A percentile compares a stretch with the other conserved stretches of the same genome.
phyloP scores from a whole-genome alignment of 2,888 invertebrate genomes.

The Panopea generosa region DNA sequence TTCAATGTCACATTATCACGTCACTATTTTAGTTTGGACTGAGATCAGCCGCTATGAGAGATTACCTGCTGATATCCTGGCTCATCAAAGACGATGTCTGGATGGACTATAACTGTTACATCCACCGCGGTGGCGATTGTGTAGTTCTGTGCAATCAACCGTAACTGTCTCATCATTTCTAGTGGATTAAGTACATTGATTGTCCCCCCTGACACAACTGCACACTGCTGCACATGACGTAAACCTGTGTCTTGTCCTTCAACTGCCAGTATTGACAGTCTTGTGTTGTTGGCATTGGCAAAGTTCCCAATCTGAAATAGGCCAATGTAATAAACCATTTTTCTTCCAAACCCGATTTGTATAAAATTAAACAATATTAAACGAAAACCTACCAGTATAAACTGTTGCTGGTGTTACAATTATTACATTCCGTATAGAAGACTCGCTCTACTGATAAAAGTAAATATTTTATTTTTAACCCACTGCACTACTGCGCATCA shows the following conservation, averaged over 20 bases:
- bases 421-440: no score
- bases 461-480: no score
- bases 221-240: conserved; percentile 70
- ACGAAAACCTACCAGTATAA: no score
- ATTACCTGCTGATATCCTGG: conserved; percentile 67
- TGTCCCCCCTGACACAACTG: conserved; percentile 75
- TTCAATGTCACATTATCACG: no score
- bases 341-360: no score
- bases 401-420: no score
- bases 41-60: no score
- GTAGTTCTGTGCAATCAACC: conserved; percentile 79
- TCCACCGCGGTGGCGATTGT: conserved; percentile 78
- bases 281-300: conserved; percentile 74
- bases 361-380: no score
- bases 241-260: conserved; percentile 74
- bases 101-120: conserved; percentile 75
- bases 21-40: no score
- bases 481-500: no score
- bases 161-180: conserved; percentile 80
- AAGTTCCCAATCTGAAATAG: conserved; percentile 76
- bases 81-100: conserved; percentile 77
- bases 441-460: no score
- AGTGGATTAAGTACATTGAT: conserved; percentile 78
- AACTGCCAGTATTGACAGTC: conserved; percentile 77
- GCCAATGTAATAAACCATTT: neutral